Conservation (phyloP, 1,140 invertebrate species). For the Drosophila tropicalis region DNA sequence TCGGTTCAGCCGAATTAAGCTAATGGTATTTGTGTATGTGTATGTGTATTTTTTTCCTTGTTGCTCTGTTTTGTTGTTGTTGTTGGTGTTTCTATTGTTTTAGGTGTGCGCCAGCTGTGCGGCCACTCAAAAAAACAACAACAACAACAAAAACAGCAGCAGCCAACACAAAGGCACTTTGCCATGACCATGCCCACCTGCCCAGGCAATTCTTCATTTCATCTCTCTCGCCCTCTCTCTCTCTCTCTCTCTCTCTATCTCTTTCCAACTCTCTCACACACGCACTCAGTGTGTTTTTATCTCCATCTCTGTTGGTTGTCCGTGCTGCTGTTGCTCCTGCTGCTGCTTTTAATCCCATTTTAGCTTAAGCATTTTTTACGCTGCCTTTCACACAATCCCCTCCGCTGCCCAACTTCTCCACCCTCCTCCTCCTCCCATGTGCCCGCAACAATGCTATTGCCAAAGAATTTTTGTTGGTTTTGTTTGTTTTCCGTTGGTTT, state of each 20-base stretch:
- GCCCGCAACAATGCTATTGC: conserved; percentile 17
- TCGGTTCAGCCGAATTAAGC: too few species aligned
- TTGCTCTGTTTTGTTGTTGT: conserved; percentile 20
- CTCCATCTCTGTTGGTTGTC: conserved; percentile 27
- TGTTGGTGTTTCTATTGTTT: conserved; percentile 32
- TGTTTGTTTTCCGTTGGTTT: conserved; percentile 35
- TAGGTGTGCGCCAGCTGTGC: conserved; percentile 59
- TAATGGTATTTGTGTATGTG: too few species aligned
- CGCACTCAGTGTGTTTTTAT: not conserved
- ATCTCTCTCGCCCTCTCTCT: not conserved
- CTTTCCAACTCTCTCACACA: not conserved
- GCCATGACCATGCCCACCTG: conserved; percentile 35
- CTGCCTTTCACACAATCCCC: conserved; percentile 55
- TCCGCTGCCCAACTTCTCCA: conserved; percentile 24
- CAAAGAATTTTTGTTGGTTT: conserved; percentile 16
- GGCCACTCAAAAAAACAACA: conserved; percentile 56
- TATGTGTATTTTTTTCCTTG: conserved; percentile 16
- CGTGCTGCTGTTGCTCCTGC: conserved; percentile 39
- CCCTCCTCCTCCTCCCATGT: not conserved
- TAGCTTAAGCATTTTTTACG: conserved; percentile 74
- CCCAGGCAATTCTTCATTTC: conserved; percentile 33
- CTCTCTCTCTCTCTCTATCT: not conserved
- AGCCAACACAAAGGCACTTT: conserved; percentile 49
- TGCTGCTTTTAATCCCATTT: conserved; percentile 77
- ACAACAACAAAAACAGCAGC: conserved; percentile 16